Conservation (phyloP, 2,888 invertebrate genomes). For the Hydrotaea cyrtoneurina region DNA sequence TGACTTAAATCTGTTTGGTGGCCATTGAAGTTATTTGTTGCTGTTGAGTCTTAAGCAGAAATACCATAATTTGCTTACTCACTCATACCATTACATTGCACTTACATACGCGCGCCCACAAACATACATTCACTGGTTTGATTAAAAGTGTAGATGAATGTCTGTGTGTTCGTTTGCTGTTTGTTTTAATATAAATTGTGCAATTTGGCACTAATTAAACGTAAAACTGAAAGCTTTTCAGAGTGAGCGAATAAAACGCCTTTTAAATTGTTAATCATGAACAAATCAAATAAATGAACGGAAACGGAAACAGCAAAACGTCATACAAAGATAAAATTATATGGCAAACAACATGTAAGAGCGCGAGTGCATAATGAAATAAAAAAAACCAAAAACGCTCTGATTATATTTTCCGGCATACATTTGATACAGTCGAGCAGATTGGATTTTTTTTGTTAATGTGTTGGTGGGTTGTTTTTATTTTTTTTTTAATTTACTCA, state of each 20-base stretch:
- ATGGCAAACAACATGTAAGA: neutral
- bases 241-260: slow-evolving; percentile 3
- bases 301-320: slow-evolving; percentile 19
- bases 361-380: neutral
- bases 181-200: slow-evolving; percentile 34
- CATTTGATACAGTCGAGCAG: too few relatives aligned
- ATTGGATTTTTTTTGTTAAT: neutral
- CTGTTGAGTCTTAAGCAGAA: neutral
- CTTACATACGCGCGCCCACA: neutral
- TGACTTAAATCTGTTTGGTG: slow-evolving; percentile 12
- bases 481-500: neutral
- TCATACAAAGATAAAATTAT: slow-evolving; percentile 21
- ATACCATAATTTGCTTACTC: slow-evolving; percentile 23
- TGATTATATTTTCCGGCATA: too few relatives aligned
- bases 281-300: slow-evolving; percentile 42
- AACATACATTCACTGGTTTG: neutral
- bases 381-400: neutral
- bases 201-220: slow-evolving; percentile 46
- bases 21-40: neutral
- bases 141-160: neutral
- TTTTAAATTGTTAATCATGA: slow-evolving; percentile 40
- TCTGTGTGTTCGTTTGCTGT: slow-evolving; percentile 1
- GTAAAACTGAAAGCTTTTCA: slow-evolving; percentile 39
- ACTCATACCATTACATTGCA: slow-evolving; percentile 2
- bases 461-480: neutral